phyloP scores from a whole-genome alignment of 1,140 invertebrate species.

The Platorchestia sp. region DNA sequence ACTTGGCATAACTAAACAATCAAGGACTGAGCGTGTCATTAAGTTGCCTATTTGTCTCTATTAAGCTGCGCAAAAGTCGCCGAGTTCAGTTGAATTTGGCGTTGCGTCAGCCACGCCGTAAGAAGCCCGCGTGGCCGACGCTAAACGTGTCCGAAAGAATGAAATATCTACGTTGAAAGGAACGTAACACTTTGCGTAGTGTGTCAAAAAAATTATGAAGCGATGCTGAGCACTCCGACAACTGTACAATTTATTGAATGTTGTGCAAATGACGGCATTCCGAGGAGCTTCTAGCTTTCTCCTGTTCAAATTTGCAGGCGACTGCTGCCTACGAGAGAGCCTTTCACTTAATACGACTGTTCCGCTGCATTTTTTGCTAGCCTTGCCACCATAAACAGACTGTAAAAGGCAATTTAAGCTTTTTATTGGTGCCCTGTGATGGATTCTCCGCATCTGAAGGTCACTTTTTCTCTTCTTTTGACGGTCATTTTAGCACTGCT shows the following conservation, averaged over 20 bases:
- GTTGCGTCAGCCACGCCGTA: neutral
- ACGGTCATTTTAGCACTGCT: neutral
- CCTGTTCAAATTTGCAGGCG: neutral
- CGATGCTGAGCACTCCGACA: neutral
- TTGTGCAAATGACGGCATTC: too few species aligned
- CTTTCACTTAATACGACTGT: neutral
- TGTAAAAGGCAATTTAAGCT: neutral
- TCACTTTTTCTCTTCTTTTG: neutral
- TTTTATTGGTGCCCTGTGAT: neutral
- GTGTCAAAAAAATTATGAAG: neutral
- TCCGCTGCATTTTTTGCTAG: neutral
- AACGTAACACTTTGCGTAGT: neutral
- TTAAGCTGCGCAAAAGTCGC: neutral
- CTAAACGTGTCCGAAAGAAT: neutral
- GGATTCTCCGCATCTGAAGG: neutral
- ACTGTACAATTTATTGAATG: neutral
- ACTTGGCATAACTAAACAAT: neutral
- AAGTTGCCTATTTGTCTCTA: neutral
- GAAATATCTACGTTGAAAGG: neutral
- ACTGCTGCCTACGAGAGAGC: neutral
- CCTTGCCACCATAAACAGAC: neutral
- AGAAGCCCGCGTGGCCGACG: too few species aligned
- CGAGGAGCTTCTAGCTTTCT: too few species aligned
- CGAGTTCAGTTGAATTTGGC: neutral
- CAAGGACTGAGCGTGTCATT: neutral